Percentiles rank a stretch among this genome's conserved stretches.
phyloP scores from a whole-genome alignment of 1,140 invertebrate genomes.

The Heliconius hewitsoni region DNA sequence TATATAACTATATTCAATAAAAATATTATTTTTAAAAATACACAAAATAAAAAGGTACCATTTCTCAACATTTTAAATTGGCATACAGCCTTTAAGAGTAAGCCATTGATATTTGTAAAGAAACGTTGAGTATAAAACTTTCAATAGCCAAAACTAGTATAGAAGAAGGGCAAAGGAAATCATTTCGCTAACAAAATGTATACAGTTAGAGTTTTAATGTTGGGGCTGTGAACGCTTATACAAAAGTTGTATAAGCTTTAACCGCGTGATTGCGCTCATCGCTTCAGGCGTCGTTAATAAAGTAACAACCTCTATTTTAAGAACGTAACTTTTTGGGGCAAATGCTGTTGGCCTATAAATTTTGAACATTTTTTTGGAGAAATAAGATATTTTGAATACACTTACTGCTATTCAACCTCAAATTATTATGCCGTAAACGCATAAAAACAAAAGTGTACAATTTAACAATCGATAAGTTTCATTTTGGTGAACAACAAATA shows the following conservation, averaged over 20 bases:
- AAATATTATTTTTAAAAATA: no score
- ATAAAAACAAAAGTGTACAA: background rate
- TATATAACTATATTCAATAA: no score
- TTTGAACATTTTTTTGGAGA: background rate
- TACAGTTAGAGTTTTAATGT: constrained; percentile 19
- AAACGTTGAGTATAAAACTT: background rate
- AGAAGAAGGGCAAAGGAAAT: constrained; percentile 22
- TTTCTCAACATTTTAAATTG: background rate
- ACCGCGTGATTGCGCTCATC: constrained; percentile 31
- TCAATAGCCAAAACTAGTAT: background rate
- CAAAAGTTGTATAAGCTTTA: constrained; percentile 37
- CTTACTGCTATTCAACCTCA: background rate
- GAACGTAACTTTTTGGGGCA: background rate
- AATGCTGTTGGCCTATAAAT: constrained; percentile 15
- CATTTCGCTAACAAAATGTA: constrained; percentile 19
- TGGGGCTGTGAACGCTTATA: constrained; percentile 6
- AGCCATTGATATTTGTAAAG: background rate
- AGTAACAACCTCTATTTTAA: constrained; percentile 15
- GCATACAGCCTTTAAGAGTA: background rate
- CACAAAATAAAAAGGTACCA: no score
- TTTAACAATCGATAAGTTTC: background rate
- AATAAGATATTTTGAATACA: background rate
- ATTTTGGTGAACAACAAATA: background rate
- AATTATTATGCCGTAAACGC: background rate
- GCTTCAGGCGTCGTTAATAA: constrained; percentile 10